Conservation (phyloP, 2,797 vertebrate genomes). For the Pipistrellus kuhlii region DNA sequence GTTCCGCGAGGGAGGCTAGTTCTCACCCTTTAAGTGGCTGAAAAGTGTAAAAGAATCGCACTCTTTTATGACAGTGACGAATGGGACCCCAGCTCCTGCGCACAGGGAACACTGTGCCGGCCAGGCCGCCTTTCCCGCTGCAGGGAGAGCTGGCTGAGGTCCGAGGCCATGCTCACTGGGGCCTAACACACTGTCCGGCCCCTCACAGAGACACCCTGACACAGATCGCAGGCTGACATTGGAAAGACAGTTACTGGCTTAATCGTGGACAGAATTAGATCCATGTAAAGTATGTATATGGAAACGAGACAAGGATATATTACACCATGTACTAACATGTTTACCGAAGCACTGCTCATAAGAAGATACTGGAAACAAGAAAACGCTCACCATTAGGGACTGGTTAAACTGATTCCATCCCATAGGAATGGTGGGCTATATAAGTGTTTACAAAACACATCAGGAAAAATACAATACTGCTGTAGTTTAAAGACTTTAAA, state of each 20-base stretch:
- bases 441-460: neutral
- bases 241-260: neutral
- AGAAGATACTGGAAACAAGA: neutral
- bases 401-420: neutral
- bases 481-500: neutral
- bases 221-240: no score
- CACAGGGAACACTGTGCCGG: neutral
- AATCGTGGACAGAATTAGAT: neutral
- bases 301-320: neutral
- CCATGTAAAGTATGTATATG: neutral
- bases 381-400: neutral
- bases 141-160: neutral
- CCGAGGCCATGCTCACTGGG: neutral
- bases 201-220: neutral
- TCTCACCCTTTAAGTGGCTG: neutral
- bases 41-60: neutral
- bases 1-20: neutral
- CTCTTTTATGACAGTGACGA: neutral
- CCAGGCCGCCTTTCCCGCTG: rapidly evolving
- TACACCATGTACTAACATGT: neutral
- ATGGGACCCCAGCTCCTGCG: neutral
- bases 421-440: neutral
- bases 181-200: neutral
- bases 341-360: neutral
- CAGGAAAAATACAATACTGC: neutral